Evolutionary conservation across 1,140 invertebrate species (phyloP), one percentile per base, ranked within the genome.

Genomic region (Pantala flavescens): DNA sequence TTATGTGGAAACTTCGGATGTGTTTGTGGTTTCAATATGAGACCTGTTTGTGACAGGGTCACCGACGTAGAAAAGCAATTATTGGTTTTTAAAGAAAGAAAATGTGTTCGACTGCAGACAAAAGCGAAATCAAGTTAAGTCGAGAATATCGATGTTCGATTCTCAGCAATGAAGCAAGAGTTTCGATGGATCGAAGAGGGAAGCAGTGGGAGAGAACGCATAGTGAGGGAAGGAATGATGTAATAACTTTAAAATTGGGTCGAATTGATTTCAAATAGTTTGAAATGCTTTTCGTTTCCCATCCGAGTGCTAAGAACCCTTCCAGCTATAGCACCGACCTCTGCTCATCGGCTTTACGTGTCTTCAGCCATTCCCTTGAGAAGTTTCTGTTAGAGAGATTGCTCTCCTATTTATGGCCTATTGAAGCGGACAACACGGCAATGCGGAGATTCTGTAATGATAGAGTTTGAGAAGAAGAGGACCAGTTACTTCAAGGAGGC

Each of bases 141-240:
- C 49, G 49, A 63, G 49, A 63, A 63, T 63, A 63, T 63, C 49
- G 49, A 63, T 7, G 49, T 63, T 63, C 49, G 49, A 63, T 63
- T 63, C 49, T 63, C 49, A 63, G 16, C 49, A 21, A 12, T 21
- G 16, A 63, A 3, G 49, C 14, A 63, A 19, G 49, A 63, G 49
- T 63, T 63, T 63, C 16, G 49, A 21, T 21, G 49, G 49, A 63
- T 16, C 12, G 49, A 12, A 63, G 49, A 21, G 49, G 49, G 49
- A 63, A 21, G 49, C 49, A 63, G 49, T 63, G 49, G 49, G n/a
- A 63, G 49, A 19, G 28, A 36, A 9, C 28, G 28, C 9, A 36
- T 36, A 36, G 28, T 36, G 28, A 36, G 28, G 28, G 28, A 36
- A 36, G 28, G 28, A 36, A 36, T 5, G 28, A 36, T 36, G 28